Evolutionary conservation across 2,113 vertebrate species (phyloP).

Genomic region (Cyphomyrus plagiostoma): DNA sequence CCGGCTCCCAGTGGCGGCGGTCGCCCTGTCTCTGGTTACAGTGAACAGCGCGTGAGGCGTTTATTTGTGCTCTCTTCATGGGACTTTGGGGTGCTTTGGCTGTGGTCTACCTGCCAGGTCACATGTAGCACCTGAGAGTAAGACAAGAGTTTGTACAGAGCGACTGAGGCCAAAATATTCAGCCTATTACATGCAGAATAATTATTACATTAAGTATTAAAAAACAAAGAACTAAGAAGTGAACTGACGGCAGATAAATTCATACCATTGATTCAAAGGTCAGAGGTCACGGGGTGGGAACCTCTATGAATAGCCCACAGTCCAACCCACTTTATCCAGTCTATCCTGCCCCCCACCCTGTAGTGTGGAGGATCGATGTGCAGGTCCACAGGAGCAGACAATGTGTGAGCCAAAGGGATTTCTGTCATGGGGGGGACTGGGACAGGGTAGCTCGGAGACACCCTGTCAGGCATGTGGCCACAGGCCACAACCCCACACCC

Average conservation of each 20-base stretch:
- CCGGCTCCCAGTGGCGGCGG: background rate
- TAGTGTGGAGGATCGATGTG: background rate
- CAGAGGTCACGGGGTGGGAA: background rate
- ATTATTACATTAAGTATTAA: background rate
- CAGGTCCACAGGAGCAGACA: background rate
- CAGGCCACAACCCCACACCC: background rate
- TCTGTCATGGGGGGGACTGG: background rate
- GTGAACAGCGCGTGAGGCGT: background rate
- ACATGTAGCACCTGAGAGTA: background rate
- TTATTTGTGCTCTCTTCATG: background rate
- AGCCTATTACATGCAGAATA: background rate
- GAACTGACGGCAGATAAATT: background rate
- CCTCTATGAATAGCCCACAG: background rate
- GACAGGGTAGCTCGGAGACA: background rate
- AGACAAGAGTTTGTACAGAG: background rate
- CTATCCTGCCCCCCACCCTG: no score
- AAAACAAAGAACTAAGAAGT: background rate
- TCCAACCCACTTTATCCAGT: background rate
- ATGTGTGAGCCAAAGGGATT: background rate
- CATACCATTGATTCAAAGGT: background rate
- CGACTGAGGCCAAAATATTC: background rate
- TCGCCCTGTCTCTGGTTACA: background rate
- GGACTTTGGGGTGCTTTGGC: background rate
- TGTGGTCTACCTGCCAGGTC: background rate
- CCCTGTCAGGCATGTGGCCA: background rate